Base-by-base conservation (phyloP, 2,797 vertebrate species). In the Hyperoplus lanceolatus region DNA sequence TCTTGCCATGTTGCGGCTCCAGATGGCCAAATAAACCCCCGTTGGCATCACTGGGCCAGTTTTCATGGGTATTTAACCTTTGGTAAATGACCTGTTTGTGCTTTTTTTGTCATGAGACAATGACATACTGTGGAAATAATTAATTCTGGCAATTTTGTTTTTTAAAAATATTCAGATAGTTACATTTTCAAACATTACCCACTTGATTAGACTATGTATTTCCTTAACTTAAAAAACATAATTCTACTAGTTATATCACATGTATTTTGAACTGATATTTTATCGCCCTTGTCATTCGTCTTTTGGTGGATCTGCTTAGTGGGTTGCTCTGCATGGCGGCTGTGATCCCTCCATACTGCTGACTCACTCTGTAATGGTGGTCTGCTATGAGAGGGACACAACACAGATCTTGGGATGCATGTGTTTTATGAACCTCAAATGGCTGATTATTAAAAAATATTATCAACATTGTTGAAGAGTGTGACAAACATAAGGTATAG, bases 1-100 rank as follows among this genome's bases (percentile, higher is more conserved):
- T 67, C 69, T 70, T 79, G 60, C 79, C 74, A 64, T 87, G 59
- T 67, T 77, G 83, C 60, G 81, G 48, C 61, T 83, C 80, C 92
- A 92, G 89, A 89, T 92, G 90, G 86, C 76, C 58, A 72, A 69
- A 80, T 73, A 65, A 84, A n/a, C 72, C 41, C 81, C 75, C 8
- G 0, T 56, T 82, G 87, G 74, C 80, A 88, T 69, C 73, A 77
- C 55, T 80, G 11, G 16, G 48, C 57, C 61, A 38, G 56, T 83
- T 85, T 90, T 89, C 80, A 92, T 77, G 81, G 80, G 9, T 74
- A 39, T 84, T 92, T 92, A 86, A 85, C 56, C 84, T 83, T 90
- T 83, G 42, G 48, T 75, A 81, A 80, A 86, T 70, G 11, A 81
- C 68, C 73, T 70, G 51, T 59, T 61, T 72, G 15, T 67, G 61